Conservation (phyloP, 2,797 vertebrate genomes). For the Pangasius larnaudii region DNA sequence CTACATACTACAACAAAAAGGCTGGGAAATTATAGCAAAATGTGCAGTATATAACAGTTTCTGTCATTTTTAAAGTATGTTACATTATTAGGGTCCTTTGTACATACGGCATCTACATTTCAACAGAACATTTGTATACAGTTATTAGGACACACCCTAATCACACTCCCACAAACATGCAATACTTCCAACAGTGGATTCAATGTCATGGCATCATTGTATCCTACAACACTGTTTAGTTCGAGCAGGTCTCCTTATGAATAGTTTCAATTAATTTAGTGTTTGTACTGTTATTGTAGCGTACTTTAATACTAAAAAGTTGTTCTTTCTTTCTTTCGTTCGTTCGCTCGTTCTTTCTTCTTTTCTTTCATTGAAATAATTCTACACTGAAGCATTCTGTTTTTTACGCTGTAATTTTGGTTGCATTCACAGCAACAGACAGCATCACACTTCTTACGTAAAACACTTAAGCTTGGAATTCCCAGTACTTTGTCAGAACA, state of each 20-base stretch:
- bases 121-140: background rate
- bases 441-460: background rate
- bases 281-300: background rate
- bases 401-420: background rate
- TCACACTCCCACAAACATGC: background rate
- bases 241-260: too few relatives aligned
- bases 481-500: background rate
- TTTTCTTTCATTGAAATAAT: background rate
- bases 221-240: background rate
- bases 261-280: background rate
- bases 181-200: background rate
- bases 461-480: background rate
- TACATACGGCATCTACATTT: background rate
- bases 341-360: background rate
- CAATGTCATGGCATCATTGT: background rate
- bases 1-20: background rate
- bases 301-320: background rate
- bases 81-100: background rate
- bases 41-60: background rate
- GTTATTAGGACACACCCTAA: slow-evolving; percentile 5
- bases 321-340: background rate
- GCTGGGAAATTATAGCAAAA: background rate
- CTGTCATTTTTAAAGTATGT: background rate
- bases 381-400: background rate
- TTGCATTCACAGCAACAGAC: background rate